phyloP scores from a whole-genome alignment of 2,888 invertebrate genomes.

The Macrophya alboannulata region DNA sequence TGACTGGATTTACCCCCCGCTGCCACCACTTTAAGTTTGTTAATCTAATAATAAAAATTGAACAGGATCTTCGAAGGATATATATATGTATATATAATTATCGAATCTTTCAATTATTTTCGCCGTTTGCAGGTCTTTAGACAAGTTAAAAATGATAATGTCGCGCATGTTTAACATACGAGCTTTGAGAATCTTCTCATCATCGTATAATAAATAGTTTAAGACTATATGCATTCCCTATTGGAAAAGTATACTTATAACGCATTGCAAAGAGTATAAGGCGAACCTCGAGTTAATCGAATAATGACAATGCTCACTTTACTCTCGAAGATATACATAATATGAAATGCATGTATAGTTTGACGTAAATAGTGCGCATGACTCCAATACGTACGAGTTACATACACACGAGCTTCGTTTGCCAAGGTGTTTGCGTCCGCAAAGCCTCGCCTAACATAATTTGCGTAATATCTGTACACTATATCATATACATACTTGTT shows the following conservation, averaged over 20 bases:
- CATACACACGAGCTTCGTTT: background rate
- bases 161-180: background rate
- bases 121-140: too few relatives aligned
- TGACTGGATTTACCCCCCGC: background rate
- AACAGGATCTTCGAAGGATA: background rate
- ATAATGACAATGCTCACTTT: background rate
- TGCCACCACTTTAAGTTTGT: background rate
- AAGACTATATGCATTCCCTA: background rate
- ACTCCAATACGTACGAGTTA: background rate
- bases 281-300: background rate
- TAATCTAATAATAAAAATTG: background rate
- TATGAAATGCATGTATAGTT: background rate
- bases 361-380: conserved; percentile 22
- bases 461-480: conserved; percentile 18
- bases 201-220: background rate
- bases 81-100: too few relatives aligned
- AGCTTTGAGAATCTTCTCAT: background rate
- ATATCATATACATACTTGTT: background rate
- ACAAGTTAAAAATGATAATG: too few relatives aligned
- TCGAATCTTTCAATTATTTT: too few relatives aligned
- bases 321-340: background rate
- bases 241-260: background rate
- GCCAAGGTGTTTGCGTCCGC: conserved; percentile 3
- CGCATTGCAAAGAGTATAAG: background rate
- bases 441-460: conserved; percentile 27